Percentiles rank a stretch among this genome's conserved stretches.
These are phyloP conservation scores for Orius insidiosus DNA, from an alignment of 1,140 invertebrate genomes.

Conservation along the genomic window DNA sequence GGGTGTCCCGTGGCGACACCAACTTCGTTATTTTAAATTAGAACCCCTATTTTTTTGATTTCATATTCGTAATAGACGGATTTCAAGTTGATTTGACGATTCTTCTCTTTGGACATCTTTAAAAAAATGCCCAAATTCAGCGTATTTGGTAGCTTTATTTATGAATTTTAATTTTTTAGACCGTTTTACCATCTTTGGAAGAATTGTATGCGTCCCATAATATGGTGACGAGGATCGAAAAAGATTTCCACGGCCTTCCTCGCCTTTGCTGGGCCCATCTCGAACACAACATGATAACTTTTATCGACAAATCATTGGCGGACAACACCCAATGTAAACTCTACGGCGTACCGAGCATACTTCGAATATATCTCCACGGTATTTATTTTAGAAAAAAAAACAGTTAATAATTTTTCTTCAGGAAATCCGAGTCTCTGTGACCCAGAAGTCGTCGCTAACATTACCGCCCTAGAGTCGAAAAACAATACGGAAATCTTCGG, in stretches of 20 bases:
- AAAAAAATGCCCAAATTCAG: no score
- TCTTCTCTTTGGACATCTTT: no score
- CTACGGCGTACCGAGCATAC: conserved; percentile 50
- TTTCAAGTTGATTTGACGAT: no score
- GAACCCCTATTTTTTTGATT: no score
- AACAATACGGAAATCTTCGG: conserved; percentile 18
- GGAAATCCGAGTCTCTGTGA: conserved; percentile 19
- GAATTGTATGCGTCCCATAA: conserved; percentile 58
- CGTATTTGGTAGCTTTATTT: no score
- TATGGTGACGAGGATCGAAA: conserved; percentile 44
- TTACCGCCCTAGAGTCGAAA: conserved; percentile 15
- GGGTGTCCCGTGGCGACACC: no score
- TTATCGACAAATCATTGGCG: conserved; percentile 50
- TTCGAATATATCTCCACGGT: conserved; percentile 66
- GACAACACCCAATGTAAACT: conserved; percentile 57
- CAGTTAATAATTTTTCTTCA: conserved; percentile 16
- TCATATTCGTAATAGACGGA: no score
- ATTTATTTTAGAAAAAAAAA: no score
- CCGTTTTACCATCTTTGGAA: conserved; percentile 52
- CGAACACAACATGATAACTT: conserved; percentile 51
- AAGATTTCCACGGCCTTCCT: conserved; percentile 62
- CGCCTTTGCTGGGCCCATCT: conserved; percentile 58
- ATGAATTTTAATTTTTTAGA: conserved; percentile 43
- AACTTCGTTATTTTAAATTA: no score
- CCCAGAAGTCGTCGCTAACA: conserved; percentile 13